Evolutionary conservation across 1,140 invertebrate species (phyloP), one percentile per base, ranked within the genome.

Genomic region (Ceratina australensis): DNA sequence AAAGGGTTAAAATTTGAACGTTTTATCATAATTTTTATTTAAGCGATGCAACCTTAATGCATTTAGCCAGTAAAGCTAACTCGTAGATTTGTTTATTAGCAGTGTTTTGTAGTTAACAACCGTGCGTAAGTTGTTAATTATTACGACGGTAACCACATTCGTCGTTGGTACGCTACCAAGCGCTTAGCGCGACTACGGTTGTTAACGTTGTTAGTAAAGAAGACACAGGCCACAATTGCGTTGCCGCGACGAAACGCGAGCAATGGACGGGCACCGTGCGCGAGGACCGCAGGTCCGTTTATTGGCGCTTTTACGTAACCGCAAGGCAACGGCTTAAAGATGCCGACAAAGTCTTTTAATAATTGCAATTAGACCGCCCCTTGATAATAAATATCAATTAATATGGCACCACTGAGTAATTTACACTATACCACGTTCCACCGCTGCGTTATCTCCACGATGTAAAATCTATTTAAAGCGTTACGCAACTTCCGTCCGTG

Each of bases 281-380:
- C 74, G 69, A 78, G 85, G 56, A 90, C 87, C 83, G 83, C 89
- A 89, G 84, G 68, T 68, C 82, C 87, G 86, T 91, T 91, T 89
- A 88, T 91, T 87, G 89, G 86, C 89, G 83, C 87, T 89, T 89
- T 89, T 85, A 85, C 82, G 80, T 84, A 87, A 92, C 91, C 91
- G 81, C 91, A 92, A 91, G 86, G 85, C 86, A 83, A 84, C 84
- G 76, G 54, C 86, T 61, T 78, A 59, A 84, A 76, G 78, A 75
- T 82, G 87, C 90, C 90, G 91, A 91, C 90, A 91, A 92, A 92
- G 89, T 90, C 88, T 88, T 88, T 79, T 91, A 91, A 91, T 91
- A 91, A 90, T 90, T 89, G 89, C 87, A 89, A 91, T 90, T 90
- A 89, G 84, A 87, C 85, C 85, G 81, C 79, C 71, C 64, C 74